Percentiles rank a stretch among this genome's conserved stretches.
Evolutionary conservation across 1,140 invertebrate species (phyloP).

Genomic region (Drosophila mauritiana): DNA sequence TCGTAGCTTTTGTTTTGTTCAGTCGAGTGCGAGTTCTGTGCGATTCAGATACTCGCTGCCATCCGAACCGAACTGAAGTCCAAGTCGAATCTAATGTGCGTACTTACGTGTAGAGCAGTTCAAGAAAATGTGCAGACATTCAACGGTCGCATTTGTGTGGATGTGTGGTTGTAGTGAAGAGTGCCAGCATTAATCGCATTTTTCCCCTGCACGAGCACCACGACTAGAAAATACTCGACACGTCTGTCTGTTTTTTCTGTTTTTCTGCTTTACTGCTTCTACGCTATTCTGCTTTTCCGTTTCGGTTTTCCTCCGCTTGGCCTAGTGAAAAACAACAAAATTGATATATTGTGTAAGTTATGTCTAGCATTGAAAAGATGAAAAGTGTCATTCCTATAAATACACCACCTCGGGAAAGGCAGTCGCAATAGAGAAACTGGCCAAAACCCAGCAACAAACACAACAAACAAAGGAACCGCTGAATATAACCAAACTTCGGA

Average conservation of each 20-base stretch:
- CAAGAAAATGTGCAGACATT: slow-evolving; percentile 43
- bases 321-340: slow-evolving; percentile 26
- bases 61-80: slow-evolving; percentile 31
- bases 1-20: slow-evolving; percentile 45
- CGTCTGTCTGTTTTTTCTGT: background rate
- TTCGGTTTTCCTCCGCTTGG: slow-evolving; percentile 1
- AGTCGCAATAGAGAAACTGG: slow-evolving; percentile 19
- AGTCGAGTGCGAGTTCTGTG: slow-evolving; percentile 16
- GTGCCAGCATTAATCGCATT: slow-evolving; percentile 44
- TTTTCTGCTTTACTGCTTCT: no score
- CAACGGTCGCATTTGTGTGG: slow-evolving; percentile 16
- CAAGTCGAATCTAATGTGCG: slow-evolving; percentile 26
- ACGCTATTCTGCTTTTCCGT: background rate
- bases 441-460: background rate
- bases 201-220: slow-evolving; percentile 41
- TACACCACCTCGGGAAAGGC: slow-evolving; percentile 22
- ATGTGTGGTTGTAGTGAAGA: slow-evolving; percentile 35
- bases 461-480: background rate
- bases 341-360: slow-evolving; percentile 38
- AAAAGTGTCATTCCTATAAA: slow-evolving; percentile 49
- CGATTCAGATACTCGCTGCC: slow-evolving; percentile 21
- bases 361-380: slow-evolving; percentile 41
- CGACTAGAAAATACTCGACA: slow-evolving; percentile 41
- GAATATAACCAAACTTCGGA: background rate
- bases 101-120: slow-evolving; percentile 44